Percentiles rank a stretch among this genome's conserved stretches.
Conservation (phyloP, 2,113 vertebrate species). For the Pseudopipra pipra region DNA sequence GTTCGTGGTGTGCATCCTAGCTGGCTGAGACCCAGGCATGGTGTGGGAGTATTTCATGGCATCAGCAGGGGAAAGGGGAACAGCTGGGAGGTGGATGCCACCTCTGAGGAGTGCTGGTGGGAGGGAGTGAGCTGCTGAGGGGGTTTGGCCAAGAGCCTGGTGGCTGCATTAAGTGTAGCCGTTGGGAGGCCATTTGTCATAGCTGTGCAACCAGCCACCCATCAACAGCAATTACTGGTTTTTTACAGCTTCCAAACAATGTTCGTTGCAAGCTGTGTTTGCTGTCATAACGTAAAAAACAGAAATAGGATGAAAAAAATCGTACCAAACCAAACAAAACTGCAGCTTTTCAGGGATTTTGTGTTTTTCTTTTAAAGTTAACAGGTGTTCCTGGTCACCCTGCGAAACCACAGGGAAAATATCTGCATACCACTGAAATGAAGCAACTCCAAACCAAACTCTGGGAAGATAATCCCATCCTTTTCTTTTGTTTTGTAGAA, state of each 20-base stretch:
- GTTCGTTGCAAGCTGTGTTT: neutral
- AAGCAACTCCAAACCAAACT: neutral
- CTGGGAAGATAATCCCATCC: neutral
- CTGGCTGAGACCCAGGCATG: rapidly evolving
- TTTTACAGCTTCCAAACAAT: neutral
- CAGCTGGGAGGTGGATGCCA: neutral
- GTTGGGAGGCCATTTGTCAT: neutral
- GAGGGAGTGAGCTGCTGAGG: neutral
- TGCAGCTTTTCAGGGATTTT: neutral
- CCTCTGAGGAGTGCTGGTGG: neutral
- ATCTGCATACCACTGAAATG: neutral
- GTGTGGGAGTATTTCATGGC: neutral
- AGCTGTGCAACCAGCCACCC: neutral
- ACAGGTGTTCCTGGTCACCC: neutral
- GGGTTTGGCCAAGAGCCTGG: neutral
- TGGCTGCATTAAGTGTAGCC: neutral
- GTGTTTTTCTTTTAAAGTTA: neutral
- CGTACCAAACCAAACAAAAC: neutral
- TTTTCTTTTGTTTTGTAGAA: conserved; percentile 14
- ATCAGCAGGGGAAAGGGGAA: neutral
- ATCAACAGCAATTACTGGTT: neutral
- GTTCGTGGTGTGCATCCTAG: neutral
- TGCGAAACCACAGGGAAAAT: neutral
- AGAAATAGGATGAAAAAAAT: neutral
- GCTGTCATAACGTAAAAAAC: neutral